Evolutionary conservation across 2,797 vertebrate species (phyloP).

Genomic region (Columba guinea): DNA sequence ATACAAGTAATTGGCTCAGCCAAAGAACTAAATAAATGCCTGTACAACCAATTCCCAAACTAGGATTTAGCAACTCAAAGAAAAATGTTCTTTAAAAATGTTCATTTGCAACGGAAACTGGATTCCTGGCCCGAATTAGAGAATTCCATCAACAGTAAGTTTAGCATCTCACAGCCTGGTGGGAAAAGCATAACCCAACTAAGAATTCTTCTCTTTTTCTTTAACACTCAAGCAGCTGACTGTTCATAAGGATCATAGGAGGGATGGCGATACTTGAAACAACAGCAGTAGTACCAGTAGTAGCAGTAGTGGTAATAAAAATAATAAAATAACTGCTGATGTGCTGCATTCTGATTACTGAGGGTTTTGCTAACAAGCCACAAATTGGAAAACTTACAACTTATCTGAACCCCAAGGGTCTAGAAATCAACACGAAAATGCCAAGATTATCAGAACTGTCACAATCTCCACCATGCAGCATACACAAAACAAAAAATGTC

Average conservation of each 20-base stretch:
- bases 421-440: background rate
- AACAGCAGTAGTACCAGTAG: background rate
- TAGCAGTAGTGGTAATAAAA: background rate
- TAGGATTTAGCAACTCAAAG: background rate
- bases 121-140: background rate
- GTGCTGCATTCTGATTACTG: background rate
- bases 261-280: background rate
- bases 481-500: fast-evolving
- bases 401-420: background rate
- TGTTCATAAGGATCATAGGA: background rate
- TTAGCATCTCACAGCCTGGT: fast-evolving
- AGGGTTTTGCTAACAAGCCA: background rate
- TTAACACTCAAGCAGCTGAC: background rate
- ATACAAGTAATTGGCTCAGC: background rate
- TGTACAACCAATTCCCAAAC: background rate
- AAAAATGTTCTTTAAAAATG: background rate
- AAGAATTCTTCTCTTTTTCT: background rate
- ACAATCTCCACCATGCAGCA: background rate
- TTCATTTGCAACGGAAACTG: background rate
- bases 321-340: background rate
- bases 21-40: background rate
- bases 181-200: background rate
- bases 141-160: background rate
- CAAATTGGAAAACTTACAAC: background rate
- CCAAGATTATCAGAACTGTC: background rate